Conservation (phyloP, 92 coral and sea anemone genomes). For the Epizoanthus rinbou region DNA sequence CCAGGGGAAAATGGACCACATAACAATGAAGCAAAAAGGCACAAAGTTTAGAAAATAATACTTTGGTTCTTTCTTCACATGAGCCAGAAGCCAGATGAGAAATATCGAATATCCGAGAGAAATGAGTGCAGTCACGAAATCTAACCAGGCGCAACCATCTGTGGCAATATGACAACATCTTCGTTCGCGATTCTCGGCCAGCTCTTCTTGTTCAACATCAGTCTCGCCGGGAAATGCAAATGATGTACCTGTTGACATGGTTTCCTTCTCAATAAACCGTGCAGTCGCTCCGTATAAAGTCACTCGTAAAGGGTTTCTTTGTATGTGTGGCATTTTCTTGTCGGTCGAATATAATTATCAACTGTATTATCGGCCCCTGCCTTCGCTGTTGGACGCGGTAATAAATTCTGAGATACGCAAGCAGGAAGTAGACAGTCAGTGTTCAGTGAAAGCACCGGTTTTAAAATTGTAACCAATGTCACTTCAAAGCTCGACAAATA, state of each 20-base stretch:
- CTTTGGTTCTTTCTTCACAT: conserved; percentile 11
- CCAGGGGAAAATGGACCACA: conserved; percentile 30
- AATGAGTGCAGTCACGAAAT: conserved; percentile 17
- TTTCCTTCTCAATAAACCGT: conserved; percentile 29
- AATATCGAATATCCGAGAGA: conserved; percentile 29
- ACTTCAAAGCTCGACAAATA: too few species aligned
- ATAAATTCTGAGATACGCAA: too few species aligned
- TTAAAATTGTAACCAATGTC: too few species aligned
- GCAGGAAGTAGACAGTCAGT: too few species aligned
- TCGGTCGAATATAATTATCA: neutral
- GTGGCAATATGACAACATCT: conserved; percentile 2
- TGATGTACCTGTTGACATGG: conserved; percentile 30
- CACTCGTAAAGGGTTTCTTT: conserved; percentile 34
- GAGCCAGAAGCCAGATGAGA: conserved; percentile 36
- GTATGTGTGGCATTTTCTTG: neutral
- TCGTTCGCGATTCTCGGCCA: neutral
- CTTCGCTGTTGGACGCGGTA: too few species aligned
- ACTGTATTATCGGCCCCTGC: neutral
- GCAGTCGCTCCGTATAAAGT: conserved; percentile 37
- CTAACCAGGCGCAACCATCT: conserved; percentile 29
- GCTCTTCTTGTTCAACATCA: conserved; percentile 6
- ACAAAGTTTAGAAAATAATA: conserved; percentile 16
- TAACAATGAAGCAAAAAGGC: conserved; percentile 32
- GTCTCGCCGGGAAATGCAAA: conserved; percentile 22
- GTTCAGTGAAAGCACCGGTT: too few species aligned